Percentiles rank a stretch among this genome's conserved stretches.
Conservation (phyloP, 2,888 invertebrate species). For the Girardia tigrina region DNA sequence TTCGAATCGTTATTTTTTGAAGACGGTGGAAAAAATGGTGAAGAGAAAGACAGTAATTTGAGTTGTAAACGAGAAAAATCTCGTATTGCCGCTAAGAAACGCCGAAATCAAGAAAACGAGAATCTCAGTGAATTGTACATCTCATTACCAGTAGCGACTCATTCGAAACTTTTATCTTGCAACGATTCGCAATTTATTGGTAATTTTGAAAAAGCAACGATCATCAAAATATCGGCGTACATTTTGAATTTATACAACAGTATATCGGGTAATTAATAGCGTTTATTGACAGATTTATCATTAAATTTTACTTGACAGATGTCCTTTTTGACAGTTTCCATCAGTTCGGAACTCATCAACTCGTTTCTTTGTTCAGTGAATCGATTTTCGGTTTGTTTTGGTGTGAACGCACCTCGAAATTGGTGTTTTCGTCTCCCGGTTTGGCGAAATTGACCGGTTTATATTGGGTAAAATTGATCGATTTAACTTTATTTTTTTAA, state of each 20-base stretch:
- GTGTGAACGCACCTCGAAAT: neutral
- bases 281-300: neutral
- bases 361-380: neutral
- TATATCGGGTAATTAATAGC: no score
- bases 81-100: neutral
- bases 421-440: neutral
- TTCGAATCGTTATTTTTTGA: no score
- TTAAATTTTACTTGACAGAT: neutral
- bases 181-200: slow-evolving; percentile 3
- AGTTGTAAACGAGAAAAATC: slow-evolving; percentile 9
- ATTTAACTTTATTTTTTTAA: no score
- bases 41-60: no score
- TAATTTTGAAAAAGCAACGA: slow-evolving; percentile 1
- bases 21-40: no score
- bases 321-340: neutral
- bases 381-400: slow-evolving; percentile 2
- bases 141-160: neutral
- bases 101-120: neutral
- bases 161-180: neutral
- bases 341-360: neutral
- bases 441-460: neutral
- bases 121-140: neutral
- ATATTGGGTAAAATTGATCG: slow-evolving; percentile 3
- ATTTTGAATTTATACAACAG: neutral
- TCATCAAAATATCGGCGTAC: neutral